phyloP scores from a whole-genome alignment of 2,113 vertebrate genomes.

The Grallaria varia region DNA sequence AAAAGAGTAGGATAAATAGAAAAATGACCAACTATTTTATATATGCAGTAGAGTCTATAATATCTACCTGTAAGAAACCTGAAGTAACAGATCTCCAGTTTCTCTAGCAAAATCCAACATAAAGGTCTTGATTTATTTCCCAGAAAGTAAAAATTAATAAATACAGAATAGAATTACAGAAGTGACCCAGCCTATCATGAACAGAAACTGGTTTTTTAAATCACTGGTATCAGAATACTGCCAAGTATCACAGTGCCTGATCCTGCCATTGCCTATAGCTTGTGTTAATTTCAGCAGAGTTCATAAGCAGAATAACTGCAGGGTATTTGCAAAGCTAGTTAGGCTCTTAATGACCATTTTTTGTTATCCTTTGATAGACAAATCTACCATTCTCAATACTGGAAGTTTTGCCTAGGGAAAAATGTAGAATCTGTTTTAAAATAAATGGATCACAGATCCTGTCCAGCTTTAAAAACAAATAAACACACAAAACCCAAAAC shows the following conservation, averaged over 20 bases:
- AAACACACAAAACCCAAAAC: not conserved
- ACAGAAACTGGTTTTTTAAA: not conserved
- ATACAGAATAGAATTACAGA: not conserved
- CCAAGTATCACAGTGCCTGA: not conserved
- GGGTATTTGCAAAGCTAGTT: constrained; percentile 38
- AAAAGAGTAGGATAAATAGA: not conserved
- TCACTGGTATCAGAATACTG: not conserved
- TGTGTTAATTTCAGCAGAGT: constrained; percentile 40
- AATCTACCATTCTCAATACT: not conserved
- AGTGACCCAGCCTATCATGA: not conserved
- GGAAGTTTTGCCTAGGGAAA: not conserved
- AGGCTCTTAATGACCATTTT: constrained; percentile 2
- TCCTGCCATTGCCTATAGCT: constrained; percentile 13
- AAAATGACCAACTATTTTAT: not conserved
- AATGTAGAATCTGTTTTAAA: not conserved
- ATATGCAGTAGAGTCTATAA: not conserved
- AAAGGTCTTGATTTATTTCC: not conserved
- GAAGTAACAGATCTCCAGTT: not conserved
- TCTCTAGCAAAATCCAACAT: not conserved
- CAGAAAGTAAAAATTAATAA: not conserved
- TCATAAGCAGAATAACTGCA: constrained; percentile 34
- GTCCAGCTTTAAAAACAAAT: not conserved
- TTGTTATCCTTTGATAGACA: constrained; percentile 6
- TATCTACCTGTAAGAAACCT: not conserved
- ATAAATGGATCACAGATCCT: not conserved